phyloP scores from a whole-genome alignment of 2,888 invertebrate genomes.

The Amphimallon solstitiale region DNA sequence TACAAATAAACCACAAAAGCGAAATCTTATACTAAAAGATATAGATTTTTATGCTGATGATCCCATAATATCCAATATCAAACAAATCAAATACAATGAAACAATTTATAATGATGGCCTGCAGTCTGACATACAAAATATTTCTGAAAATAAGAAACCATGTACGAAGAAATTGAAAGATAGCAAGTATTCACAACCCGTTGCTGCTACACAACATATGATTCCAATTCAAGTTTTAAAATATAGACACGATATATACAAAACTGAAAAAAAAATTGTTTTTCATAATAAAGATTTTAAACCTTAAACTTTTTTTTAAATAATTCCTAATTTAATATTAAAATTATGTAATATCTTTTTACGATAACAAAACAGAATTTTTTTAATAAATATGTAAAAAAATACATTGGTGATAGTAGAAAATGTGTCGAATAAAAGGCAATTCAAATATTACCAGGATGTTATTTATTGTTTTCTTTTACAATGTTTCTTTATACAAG shows the following conservation, averaged over 20 bases:
- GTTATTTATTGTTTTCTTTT: too few species aligned
- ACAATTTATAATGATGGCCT: neutral
- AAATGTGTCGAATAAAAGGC: too few species aligned
- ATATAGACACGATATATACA: neutral
- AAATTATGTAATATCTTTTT: too few species aligned
- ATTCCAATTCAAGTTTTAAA: conserved; percentile 7
- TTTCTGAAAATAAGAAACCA: neutral
- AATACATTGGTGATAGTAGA: too few species aligned
- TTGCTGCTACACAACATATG: neutral
- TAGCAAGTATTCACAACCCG: neutral
- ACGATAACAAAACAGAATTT: too few species aligned
- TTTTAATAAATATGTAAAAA: too few species aligned
- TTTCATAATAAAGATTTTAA: conserved; percentile 11
- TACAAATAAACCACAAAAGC: neutral
- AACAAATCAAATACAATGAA: neutral
- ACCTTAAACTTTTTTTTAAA: neutral
- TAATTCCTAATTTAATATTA: neutral
- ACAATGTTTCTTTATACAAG: too few species aligned
- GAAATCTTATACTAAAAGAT: neutral
- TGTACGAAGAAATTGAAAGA: neutral
- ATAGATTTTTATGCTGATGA: neutral
- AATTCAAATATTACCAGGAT: too few species aligned
- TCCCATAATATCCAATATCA: neutral
- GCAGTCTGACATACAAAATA: neutral
- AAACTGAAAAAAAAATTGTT: neutral